Conservation (phyloP, 2,113 vertebrate species). For the Numenius arquata region DNA sequence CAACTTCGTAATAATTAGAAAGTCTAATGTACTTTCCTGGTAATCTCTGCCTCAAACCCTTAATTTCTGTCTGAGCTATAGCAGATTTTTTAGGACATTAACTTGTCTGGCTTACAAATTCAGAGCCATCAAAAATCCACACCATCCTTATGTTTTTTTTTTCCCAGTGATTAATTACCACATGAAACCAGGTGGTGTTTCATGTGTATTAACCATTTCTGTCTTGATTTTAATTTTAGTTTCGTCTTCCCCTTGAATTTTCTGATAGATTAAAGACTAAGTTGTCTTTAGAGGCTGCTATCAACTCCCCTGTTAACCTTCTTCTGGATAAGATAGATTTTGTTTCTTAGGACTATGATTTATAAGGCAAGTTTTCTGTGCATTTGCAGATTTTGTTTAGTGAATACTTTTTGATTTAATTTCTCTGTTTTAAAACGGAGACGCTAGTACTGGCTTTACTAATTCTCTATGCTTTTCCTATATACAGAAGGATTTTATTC, state of each 20-base stretch:
- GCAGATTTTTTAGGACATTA: conserved; percentile 37
- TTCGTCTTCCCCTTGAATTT: neutral
- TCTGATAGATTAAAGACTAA: neutral
- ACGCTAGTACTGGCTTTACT: neutral
- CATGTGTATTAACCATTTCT: neutral
- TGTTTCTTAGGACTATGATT: neutral
- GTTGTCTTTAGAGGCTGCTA: neutral
- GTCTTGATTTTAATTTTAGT: neutral
- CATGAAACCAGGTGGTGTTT: neutral
- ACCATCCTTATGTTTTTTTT: neutral
- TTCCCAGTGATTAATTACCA: neutral
- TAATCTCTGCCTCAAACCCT: conserved; percentile 59
- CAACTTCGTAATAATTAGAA: conserved; percentile 58
- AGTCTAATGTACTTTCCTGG: conserved; percentile 52
- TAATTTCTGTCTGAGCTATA: conserved; percentile 53
- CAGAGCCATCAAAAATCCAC: neutral
- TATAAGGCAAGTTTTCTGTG: neutral
- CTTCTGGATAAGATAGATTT: neutral
- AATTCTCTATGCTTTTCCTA: neutral
- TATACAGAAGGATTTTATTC: neutral
- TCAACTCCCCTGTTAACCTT: neutral
- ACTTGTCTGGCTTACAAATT: conserved; percentile 47
- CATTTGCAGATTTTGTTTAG: neutral
- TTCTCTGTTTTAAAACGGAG: neutral
- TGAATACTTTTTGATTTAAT: neutral